Evolutionary conservation across 2,797 vertebrate genomes (phyloP), one percentile per base, ranked within the genome.

Genomic region (Diceros bicornis): DNA sequence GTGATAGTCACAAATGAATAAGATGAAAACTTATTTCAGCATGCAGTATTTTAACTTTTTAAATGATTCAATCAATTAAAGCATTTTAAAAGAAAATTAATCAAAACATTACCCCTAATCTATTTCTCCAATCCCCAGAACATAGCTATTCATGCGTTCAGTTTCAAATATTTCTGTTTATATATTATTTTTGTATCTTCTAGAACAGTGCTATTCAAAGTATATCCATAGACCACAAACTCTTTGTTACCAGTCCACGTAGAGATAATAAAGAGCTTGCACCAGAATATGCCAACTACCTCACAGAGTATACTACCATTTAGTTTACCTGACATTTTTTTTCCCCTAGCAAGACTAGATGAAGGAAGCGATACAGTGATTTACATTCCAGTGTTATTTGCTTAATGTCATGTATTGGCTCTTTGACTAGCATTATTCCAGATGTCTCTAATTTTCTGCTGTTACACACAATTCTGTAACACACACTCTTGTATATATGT

Each of bases 131-230:
- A 89, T 34, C 32, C 85, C 13, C 79, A 84, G 55, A 95, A 7
- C 84, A 29, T 2, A 86, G n/a, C 47, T 91, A 71, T 93, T 79
- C 57, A 89, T 41, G 32, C 61, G 59, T 57, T 92, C 7, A 7
- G 17, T 91, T 93, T 83, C 17, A 91, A 77, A 34, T 95, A 96
- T 61, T 94, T 85, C 9, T 72, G 50, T 81, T 79, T 82, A n/a
- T 18, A 41, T 8, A 66, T 25, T 92, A 91, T 34, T 89, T 95
- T 47, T 83, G 7, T 68, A 66, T 82, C 41, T 89, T 88, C 37
- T 83, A 86, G 4, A 66, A 93, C 21, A 91, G 21, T 34, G 55
- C 50, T 88, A 50, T 44, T 93, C 17, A 74, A 92, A 92, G 27
- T 21, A 50, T 14, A 96, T 44, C 21, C 13, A 68, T 3, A 57